Percentiles rank a stretch among this genome's conserved stretches.
These are phyloP conservation scores for Cynocephalus volans DNA, from an alignment of 2,113 vertebrate species.

Conservation along the genomic window DNA sequence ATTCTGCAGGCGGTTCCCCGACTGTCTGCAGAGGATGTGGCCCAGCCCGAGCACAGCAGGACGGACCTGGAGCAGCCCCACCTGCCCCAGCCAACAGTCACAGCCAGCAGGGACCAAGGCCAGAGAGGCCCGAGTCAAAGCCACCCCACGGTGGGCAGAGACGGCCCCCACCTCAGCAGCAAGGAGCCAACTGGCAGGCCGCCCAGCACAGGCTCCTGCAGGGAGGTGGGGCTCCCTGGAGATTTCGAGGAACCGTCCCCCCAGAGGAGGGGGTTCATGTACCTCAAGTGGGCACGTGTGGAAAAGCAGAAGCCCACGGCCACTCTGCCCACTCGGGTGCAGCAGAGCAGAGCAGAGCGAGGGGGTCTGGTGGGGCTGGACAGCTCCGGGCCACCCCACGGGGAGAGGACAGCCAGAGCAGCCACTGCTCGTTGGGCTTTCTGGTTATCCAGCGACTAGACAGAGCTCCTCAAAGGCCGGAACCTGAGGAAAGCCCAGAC, in stretches of 20 bases:
- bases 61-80: background rate
- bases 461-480: background rate
- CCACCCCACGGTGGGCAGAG: background rate
- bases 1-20: background rate
- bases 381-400: no score
- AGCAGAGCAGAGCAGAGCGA: background rate
- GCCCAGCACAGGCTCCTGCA: background rate
- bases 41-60: accelerated
- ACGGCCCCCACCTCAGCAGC: no score
- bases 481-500: background rate
- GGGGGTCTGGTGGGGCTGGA: background rate
- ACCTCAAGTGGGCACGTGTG: accelerated
- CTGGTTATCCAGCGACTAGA: background rate
- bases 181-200: background rate
- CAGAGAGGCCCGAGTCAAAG: background rate
- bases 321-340: background rate
- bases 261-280: background rate
- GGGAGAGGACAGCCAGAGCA: background rate
- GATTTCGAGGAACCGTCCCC: background rate
- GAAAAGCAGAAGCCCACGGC: background rate
- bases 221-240: background rate
- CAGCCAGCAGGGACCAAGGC: background rate
- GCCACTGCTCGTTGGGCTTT: accelerated
- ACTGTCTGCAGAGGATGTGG: accelerated
- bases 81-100: accelerated